A percentile compares a stretch with the other conserved stretches of the same genome.
Conservation (phyloP, 2,797 vertebrate species). For the Atherinosoma microstoma region DNA sequence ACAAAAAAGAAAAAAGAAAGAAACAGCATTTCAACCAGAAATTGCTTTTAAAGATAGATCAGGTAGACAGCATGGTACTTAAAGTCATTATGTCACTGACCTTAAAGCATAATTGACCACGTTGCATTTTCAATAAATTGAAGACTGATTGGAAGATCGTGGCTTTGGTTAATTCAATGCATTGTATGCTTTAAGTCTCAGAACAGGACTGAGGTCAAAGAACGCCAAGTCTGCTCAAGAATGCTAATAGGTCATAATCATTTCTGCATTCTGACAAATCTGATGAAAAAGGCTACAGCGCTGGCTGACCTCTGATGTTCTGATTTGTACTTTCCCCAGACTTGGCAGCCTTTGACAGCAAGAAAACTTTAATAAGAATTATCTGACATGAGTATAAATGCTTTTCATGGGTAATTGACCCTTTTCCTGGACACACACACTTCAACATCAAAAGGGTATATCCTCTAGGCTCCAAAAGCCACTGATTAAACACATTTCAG, state of each 20-base stretch:
- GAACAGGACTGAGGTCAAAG: slow-evolving; percentile 32
- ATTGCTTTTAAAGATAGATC: slow-evolving; percentile 22
- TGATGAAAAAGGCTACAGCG: slow-evolving; percentile 57
- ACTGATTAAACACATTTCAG: slow-evolving; percentile 81
- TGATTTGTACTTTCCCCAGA: slow-evolving; percentile 76
- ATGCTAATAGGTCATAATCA: slow-evolving; percentile 67
- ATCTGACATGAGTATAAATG: slow-evolving; percentile 79
- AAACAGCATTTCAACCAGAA: slow-evolving; percentile 2
- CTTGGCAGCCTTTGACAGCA: slow-evolving; percentile 73
- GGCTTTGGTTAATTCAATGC: neutral
- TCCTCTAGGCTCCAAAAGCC: slow-evolving; percentile 62
- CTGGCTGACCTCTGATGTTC: slow-evolving; percentile 74
- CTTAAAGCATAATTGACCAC: slow-evolving; percentile 22
- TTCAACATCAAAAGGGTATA: slow-evolving; percentile 83
- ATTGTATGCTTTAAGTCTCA: slow-evolving; percentile 16
- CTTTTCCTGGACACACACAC: slow-evolving; percentile 61
- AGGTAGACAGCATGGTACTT: slow-evolving; percentile 17
- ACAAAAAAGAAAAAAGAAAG: slow-evolving; percentile 14
- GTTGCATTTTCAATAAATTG: slow-evolving; percentile 30
- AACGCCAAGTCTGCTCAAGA: slow-evolving; percentile 44
- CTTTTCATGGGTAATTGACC: slow-evolving; percentile 79
- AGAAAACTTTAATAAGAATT: slow-evolving; percentile 75
- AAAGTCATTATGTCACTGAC: slow-evolving; percentile 12
- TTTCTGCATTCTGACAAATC: slow-evolving; percentile 66
- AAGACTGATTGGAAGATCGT: slow-evolving; percentile 20